Evolutionary conservation across 2,797 vertebrate genomes (phyloP), one percentile per base, ranked within the genome.

Genomic region (Amblyopsis hoosieri): DNA sequence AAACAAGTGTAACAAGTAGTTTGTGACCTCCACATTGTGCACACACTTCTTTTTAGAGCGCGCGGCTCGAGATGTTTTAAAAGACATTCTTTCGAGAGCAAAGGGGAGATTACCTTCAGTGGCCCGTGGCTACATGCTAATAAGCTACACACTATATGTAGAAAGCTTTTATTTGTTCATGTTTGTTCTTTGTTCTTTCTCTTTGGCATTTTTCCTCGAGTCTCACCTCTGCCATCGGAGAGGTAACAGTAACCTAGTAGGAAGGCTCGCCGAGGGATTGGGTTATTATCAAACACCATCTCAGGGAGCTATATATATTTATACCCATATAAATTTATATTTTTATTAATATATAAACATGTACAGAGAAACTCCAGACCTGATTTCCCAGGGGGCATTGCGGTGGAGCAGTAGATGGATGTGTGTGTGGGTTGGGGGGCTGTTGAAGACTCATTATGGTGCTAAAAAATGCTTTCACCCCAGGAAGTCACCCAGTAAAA

Each of bases 401-500:
- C 12, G 23, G 57, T 59, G 37, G 37, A 42, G 37, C 37, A 42
- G 37, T 42, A 42, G 37, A 9, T 42, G 23, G 23, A 29, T 29
- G 23, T 29, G 37, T 42, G 1, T 42, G 37, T 46, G 23, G 52
- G 15, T 47, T 48, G 7, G 29, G 42, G 17, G 9, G 45, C 11
- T 12, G n/a, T 17, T 8, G 29, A 17, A 65, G 75, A 73, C 85
- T 82, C 71, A 87, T 83, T 75, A 85, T 65, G 71, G 64, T 67
- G 73, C 65, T 77, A 52, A 75, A 81, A 76, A 66, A 79, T 83
- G 70, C 67, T 69, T 76, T 74, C 65, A 73, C 70, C 42, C 47
- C 56, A 75, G 84, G 77, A 88, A 78, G 73, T 71, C 66, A 9
- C 81, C 67, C 76, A 85, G 79, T 83, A 83, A 82, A 60, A 66